Conservation (phyloP, 2,797 vertebrate genomes). For the Vultur gryphus region DNA sequence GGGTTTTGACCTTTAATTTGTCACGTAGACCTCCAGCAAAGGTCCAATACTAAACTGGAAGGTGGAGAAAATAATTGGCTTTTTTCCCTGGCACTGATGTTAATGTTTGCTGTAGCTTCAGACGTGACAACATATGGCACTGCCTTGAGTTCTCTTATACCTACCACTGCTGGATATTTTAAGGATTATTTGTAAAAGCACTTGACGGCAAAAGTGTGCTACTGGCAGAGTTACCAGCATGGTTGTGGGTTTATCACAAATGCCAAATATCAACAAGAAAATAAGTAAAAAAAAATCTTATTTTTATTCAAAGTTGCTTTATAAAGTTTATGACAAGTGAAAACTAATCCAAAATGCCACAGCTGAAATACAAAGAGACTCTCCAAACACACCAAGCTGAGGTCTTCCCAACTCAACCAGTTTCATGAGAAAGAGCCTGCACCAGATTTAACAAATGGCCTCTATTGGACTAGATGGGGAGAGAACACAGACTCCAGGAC, state of each 20-base stretch:
- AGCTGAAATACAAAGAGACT: background rate
- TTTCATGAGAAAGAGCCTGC: background rate
- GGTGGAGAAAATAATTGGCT: background rate
- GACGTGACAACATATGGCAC: background rate
- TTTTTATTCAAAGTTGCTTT: background rate
- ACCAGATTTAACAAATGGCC: background rate
- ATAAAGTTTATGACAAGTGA: background rate
- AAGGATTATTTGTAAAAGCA: conserved; percentile 7
- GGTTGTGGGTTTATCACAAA: background rate
- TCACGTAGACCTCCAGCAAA: background rate
- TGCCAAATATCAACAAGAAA: background rate
- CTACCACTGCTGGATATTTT: background rate
- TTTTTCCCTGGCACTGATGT: background rate
- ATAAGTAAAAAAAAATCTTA: background rate
- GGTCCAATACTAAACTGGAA: background rate
- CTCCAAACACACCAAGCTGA: background rate
- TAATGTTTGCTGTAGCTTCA: background rate
- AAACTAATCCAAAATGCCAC: background rate
- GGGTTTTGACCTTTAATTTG: conserved; percentile 36
- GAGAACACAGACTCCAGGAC: background rate
- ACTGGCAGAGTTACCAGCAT: background rate
- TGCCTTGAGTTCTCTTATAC: background rate
- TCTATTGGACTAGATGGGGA: background rate
- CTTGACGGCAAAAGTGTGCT: background rate
- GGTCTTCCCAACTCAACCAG: background rate